A percentile compares a stretch with the other conserved stretches of the same genome.
Evolutionary conservation across 2,797 vertebrate genomes (phyloP).

Genomic region (Emys orbicularis): DNA sequence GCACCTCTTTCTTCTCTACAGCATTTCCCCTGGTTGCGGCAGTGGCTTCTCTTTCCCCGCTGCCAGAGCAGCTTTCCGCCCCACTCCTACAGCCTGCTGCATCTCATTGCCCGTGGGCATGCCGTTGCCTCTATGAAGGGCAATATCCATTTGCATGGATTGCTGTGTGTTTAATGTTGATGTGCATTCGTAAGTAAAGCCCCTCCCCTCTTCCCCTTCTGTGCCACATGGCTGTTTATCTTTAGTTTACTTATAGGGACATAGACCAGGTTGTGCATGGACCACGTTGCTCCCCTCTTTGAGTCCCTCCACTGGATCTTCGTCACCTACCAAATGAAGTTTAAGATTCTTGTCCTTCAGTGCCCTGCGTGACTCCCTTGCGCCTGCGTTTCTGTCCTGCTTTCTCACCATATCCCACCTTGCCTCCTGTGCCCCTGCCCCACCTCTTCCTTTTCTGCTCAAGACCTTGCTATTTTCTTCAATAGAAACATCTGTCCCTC

Average conservation of each 20-base stretch:
- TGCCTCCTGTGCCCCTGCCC: not conserved
- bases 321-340: not conserved
- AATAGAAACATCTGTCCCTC: not conserved
- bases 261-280: not conserved
- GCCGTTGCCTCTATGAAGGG: not conserved
- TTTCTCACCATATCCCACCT: not conserved
- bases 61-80: not conserved
- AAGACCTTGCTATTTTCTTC: accelerated
- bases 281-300: accelerated
- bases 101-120: not conserved
- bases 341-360: not conserved
- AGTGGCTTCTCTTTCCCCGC: not conserved
- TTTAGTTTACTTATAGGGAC: not conserved
- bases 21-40: accelerated
- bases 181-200: not conserved
- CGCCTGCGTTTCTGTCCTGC: not conserved
- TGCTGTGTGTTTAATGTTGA: not conserved
- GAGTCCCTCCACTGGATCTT: not conserved
- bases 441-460: not conserved
- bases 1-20: not conserved
- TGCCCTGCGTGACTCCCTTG: not conserved
- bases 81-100: not conserved
- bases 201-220: not conserved
- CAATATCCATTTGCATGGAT: too few relatives aligned
- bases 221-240: not conserved